phyloP scores from a whole-genome alignment of 2,113 vertebrate species.

The Tragulus kanchil region DNA sequence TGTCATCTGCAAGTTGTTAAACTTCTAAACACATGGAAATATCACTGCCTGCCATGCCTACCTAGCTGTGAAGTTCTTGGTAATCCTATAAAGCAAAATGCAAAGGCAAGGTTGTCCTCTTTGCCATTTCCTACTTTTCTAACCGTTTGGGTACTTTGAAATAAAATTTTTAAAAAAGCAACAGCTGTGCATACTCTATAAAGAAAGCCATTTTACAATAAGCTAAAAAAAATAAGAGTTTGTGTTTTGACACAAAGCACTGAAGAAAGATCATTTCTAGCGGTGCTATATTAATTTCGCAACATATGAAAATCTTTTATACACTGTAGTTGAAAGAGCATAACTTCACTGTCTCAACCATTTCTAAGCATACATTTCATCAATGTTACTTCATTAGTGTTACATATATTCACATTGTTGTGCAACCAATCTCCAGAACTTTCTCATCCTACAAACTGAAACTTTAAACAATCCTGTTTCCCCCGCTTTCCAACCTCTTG shows the following conservation, averaged over 20 bases:
- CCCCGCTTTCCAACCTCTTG: background rate
- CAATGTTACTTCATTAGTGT: background rate
- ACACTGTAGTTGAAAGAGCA: background rate
- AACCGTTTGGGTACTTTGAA: background rate
- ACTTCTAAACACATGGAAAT: background rate
- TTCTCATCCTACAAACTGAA: background rate
- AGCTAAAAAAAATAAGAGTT: background rate
- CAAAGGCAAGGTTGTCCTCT: background rate
- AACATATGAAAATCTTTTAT: background rate
- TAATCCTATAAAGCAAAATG: background rate
- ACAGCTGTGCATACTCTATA: background rate
- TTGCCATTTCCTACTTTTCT: background rate
- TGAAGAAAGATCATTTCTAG: background rate
- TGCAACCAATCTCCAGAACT: background rate
- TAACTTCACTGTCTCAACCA: background rate
- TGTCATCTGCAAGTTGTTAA: background rate
- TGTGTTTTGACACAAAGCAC: background rate
- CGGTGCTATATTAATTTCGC: background rate
- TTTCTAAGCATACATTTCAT: background rate
- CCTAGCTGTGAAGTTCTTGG: background rate
- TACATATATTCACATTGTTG: background rate
- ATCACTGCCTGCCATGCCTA: background rate
- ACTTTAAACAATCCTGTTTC: background rate
- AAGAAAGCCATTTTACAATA: slow-evolving; percentile 19
- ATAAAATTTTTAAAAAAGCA: background rate